These are phyloP conservation scores for Adelosebastes latens DNA, from an alignment of 2,797 vertebrate genomes.

Conservation along the genomic window DNA sequence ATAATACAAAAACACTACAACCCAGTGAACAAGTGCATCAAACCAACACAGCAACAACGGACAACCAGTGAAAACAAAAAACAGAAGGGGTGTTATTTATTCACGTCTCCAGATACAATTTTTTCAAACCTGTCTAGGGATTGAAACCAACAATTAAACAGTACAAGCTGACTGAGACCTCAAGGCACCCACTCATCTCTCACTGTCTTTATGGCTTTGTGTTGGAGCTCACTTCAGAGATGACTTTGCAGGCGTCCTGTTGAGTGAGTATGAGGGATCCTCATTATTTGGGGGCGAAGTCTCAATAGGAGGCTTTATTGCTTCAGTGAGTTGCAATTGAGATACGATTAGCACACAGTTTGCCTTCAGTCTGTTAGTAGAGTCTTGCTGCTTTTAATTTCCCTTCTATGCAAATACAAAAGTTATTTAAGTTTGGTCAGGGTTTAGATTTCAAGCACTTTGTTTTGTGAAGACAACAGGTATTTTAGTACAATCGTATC, in stretches of 20 bases:
- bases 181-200: not conserved
- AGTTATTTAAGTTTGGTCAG: slow-evolving; percentile 68
- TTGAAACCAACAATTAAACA: not conserved
- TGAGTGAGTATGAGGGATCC: slow-evolving; percentile 35
- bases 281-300: slow-evolving; percentile 60
- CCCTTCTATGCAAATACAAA: slow-evolving; percentile 61
- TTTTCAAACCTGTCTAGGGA: not conserved
- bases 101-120: not conserved
- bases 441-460: slow-evolving; percentile 1
- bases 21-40: not conserved
- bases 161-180: not conserved
- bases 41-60: not conserved
- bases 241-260: slow-evolving; percentile 40
- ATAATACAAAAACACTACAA: not conserved
- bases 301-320: slow-evolving; percentile 70
- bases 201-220: not conserved
- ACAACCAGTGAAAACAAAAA: not conserved
- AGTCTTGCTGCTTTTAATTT: slow-evolving; percentile 73
- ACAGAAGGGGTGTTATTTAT: not conserved
- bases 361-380: slow-evolving; percentile 76
- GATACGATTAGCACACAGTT: slow-evolving; percentile 72
- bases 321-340: slow-evolving; percentile 73
- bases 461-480: slow-evolving; percentile 7
- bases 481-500: not conserved
- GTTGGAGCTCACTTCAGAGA: slow-evolving; percentile 5